Conservation (phyloP, 2,113 vertebrate genomes). For the Leuciscus idus region DNA sequence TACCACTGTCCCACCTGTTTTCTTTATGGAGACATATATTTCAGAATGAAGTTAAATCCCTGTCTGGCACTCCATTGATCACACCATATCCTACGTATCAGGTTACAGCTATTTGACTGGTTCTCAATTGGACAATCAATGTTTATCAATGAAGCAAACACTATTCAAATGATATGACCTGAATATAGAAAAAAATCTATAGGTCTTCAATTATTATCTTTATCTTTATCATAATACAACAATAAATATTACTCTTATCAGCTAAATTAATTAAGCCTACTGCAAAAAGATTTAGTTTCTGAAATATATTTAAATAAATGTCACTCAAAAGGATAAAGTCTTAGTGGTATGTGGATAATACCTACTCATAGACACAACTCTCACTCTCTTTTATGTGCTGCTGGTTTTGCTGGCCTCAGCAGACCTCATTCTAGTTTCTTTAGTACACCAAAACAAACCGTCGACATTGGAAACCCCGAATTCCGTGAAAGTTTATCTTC, state of each 20-base stretch:
- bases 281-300: not conserved
- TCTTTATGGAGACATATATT: not conserved
- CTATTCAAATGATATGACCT: not conserved
- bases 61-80: conserved; percentile 3
- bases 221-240: not conserved
- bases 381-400: conserved; percentile 5
- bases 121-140: conserved; percentile 1
- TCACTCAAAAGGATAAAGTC: not conserved
- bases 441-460: not conserved
- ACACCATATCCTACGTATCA: conserved; percentile 21
- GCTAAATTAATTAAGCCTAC: not conserved
- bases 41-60: not conserved
- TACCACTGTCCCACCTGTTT: not conserved
- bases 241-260: not conserved
- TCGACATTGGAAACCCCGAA: not conserved
- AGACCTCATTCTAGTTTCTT: not conserved
- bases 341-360: not conserved
- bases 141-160: not conserved
- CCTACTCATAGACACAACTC: not conserved
- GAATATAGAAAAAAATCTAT: not conserved
- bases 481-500: not conserved
- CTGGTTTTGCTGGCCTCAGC: not conserved
- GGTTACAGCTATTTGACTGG: not conserved
- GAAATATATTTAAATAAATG: not conserved
- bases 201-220: not conserved